Percentiles rank a stretch among this genome's conserved stretches.
Conservation (phyloP, 2,888 invertebrate species). For the Ditylenchus weischeri region DNA sequence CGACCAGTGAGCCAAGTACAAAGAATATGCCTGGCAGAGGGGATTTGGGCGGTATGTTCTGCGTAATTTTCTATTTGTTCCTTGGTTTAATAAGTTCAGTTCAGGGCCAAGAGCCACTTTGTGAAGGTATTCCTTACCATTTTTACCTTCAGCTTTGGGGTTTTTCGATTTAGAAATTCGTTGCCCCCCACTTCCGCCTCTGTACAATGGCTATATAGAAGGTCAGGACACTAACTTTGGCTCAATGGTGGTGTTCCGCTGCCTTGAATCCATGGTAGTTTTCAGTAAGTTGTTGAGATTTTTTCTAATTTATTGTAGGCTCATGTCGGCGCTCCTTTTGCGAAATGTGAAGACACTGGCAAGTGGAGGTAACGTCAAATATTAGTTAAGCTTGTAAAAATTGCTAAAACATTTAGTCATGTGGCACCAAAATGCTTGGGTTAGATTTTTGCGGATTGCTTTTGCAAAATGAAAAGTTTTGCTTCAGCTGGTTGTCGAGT, state of each 20-base stretch:
- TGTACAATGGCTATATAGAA: slow-evolving; percentile 87
- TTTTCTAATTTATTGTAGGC: slow-evolving; percentile 50
- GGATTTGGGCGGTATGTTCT: slow-evolving; percentile 74
- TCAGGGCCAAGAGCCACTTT: slow-evolving; percentile 76
- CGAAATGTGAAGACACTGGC: slow-evolving; percentile 84
- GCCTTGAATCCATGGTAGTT: slow-evolving; percentile 68
- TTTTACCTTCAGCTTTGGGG: slow-evolving; percentile 1
- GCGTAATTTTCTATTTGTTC: too few species aligned
- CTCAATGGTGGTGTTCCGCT: slow-evolving; percentile 85
- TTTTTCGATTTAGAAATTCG: slow-evolving; percentile 75
- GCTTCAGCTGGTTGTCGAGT: slow-evolving; percentile 77
- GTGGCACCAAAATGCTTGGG: slow-evolving; percentile 77
- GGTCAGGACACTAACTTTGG: slow-evolving; percentile 79
- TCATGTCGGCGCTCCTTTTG: slow-evolving; percentile 62
- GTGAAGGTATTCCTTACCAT: slow-evolving; percentile 70
- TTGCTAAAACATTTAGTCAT: too few species aligned
- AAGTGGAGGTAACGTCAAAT: slow-evolving; percentile 79
- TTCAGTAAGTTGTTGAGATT: neutral
- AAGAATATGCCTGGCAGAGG: slow-evolving; percentile 85
- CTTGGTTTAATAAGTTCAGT: too few species aligned
- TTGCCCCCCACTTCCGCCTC: slow-evolving; percentile 85
- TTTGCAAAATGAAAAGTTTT: slow-evolving; percentile 2
- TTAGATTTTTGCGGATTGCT: slow-evolving; percentile 56
- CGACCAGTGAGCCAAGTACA: slow-evolving; percentile 69
- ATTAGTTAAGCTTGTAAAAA: too few species aligned